Evolutionary conservation across 2,888 invertebrate species (phyloP), one percentile per base, ranked within the genome.

Genomic region (Himalopsyche anomala): DNA sequence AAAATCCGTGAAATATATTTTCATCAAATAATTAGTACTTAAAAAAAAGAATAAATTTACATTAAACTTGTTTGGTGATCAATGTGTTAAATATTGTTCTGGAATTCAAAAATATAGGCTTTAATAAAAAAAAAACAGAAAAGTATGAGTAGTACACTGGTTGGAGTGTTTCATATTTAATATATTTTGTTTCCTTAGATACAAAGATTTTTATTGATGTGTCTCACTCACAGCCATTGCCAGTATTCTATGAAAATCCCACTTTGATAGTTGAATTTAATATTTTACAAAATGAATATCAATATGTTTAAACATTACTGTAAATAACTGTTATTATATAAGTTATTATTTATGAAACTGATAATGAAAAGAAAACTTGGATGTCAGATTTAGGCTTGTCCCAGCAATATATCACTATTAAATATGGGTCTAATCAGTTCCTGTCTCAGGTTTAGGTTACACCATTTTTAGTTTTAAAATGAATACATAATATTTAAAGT

Each of bases 241-340:
- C 74, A 28, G 74, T 74, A 36, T 74, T 74, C 36, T 74, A 74
- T 19, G 15, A 5, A 74, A 74, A 36, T 36, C 74, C 74, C 9
- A 28, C n/a, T 74, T 74, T 11, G 36, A 74, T 74, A 36, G 74
- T 74, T 38, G 74, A 74, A 74, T 74, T 74, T 74, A 36, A 74
- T 74, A 74, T 74, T 74, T 74, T 38, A 74, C 74, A 12, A 74
- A 74, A 36, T 69, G 69, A 38, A 74, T 74, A 74, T 74, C 74
- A 74, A 74, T 74, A 74, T 74, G 36, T 74, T 36, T 74, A 74
- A 74, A 36, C 74, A 74, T 74, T 36, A 74, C 12, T 74, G 74
- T 74, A 74, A 74, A 74, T 74, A 74, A 74, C 74, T 74, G 74
- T 74, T 74, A 74, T 74, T 12, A 74, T 36, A 74, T 74, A 74